Evolutionary conservation across 2,888 invertebrate genomes (phyloP).

Genomic region (Lathronympha strigana): DNA sequence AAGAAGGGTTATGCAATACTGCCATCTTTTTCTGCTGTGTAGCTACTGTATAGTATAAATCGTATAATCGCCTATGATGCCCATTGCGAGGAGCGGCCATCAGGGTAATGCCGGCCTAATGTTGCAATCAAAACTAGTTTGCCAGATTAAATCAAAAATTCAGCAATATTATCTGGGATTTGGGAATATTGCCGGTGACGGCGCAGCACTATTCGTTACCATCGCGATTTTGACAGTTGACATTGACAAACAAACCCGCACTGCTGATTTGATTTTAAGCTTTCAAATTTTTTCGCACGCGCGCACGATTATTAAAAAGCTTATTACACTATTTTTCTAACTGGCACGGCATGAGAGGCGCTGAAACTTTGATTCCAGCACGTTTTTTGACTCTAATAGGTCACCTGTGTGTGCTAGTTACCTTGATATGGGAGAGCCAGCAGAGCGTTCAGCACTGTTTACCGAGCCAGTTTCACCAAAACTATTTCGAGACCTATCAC

Average conservation of each 20-base stretch:
- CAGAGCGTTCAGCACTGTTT: conserved; percentile 83
- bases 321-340: conserved; percentile 27
- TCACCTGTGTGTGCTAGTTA: conserved; percentile 87
- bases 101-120: too few species aligned
- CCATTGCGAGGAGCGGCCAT: too few species aligned
- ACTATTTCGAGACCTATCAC: conserved; percentile 83
- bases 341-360: conserved; percentile 72
- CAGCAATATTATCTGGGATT: not conserved
- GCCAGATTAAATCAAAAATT: too few species aligned
- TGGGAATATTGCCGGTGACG: not conserved
- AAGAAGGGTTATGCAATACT: too few species aligned
- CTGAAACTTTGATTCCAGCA: conserved; percentile 84
- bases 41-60: too few species aligned
- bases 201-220: not conserved
- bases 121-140: too few species aligned
- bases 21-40: too few species aligned
- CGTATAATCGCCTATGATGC: too few species aligned
- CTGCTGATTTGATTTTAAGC: conserved; percentile 7
- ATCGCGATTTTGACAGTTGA: conserved; percentile 28
- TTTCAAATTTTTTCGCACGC: conserved; percentile 6
- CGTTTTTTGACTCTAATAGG: conserved; percentile 88
- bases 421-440: conserved; percentile 87
- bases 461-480: conserved; percentile 74
- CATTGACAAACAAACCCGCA: conserved; percentile 24
- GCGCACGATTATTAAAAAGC: conserved; percentile 4